A percentile compares a stretch with the other conserved stretches of the same genome.
phyloP scores from a whole-genome alignment of 1,140 invertebrate species.

The Ceratina calcarata region DNA sequence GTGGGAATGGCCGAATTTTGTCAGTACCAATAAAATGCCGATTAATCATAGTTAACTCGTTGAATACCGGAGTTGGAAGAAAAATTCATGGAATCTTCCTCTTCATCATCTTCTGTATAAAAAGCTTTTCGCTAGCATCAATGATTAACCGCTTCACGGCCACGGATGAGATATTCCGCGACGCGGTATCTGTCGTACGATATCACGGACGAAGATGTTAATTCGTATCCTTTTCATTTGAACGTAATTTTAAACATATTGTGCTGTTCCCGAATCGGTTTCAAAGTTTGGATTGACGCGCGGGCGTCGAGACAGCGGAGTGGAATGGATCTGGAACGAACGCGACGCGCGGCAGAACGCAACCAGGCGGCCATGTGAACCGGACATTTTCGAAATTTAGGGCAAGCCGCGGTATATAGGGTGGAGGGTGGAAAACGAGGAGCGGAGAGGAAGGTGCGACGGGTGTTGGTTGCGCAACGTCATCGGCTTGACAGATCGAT shows the following conservation, averaged over 20 bases:
- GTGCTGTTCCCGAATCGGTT: neutral
- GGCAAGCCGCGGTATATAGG: slow-evolving; percentile 48
- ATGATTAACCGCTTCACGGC: too few species aligned
- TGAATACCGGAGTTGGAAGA: too few species aligned
- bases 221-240: too few species aligned
- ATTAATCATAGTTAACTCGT: too few species aligned
- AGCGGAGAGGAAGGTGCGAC: neutral
- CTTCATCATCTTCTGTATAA: too few species aligned
- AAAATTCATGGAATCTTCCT: too few species aligned
- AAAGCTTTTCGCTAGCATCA: too few species aligned
- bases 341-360: neutral
- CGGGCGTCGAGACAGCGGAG: neutral
- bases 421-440: neutral
- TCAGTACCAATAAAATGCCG: too few species aligned
- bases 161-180: too few species aligned
- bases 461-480: slow-evolving; percentile 45
- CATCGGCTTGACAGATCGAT: slow-evolving; percentile 61
- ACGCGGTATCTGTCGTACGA: too few species aligned
- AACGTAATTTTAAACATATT: too few species aligned
- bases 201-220: neutral
- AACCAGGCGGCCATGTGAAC: slow-evolving; percentile 15
- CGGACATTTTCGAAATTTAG: slow-evolving; percentile 63
- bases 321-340: slow-evolving; percentile 7
- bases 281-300: neutral
- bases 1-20: too few species aligned